A percentile compares a stretch with the other conserved stretches of the same genome.
Evolutionary conservation across 2,113 vertebrate species (phyloP).

Genomic region (Salvelinus alpinus): DNA sequence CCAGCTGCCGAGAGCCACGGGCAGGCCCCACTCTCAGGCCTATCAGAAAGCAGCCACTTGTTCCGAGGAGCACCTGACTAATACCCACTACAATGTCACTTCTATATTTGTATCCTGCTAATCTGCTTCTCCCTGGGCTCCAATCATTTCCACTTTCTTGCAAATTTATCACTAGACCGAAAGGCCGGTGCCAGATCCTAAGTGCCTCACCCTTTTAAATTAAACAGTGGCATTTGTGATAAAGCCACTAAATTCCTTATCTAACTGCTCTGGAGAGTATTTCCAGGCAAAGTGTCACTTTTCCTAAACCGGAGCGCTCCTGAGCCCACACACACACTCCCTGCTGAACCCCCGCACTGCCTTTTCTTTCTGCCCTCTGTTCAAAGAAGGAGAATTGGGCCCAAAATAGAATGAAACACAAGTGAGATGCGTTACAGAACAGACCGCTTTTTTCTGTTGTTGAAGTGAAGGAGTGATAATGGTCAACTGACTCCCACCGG

Average conservation of each 20-base stretch:
- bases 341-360: constrained; percentile 20
- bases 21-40: constrained; percentile 57
- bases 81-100: constrained; percentile 77
- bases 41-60: constrained; percentile 75
- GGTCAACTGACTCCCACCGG: constrained; percentile 16
- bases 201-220: constrained; percentile 97
- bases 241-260: constrained; percentile 99
- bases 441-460: constrained; percentile 24
- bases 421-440: constrained; percentile 31
- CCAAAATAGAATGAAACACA: constrained; percentile 71
- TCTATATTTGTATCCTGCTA: constrained; percentile 83
- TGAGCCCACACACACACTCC: constrained; percentile 36
- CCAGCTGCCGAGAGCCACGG: constrained; percentile 19
- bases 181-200: constrained; percentile 80
- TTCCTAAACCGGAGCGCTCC: constrained; percentile 72
- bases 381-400: constrained; percentile 63
- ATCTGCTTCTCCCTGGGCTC: constrained; percentile 70
- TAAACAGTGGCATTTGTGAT: constrained; percentile 99
- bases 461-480: constrained; percentile 26
- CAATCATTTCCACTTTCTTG: constrained; percentile 79
- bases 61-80: constrained; percentile 76
- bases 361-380: constrained; percentile 61
- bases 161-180: constrained; percentile 94
- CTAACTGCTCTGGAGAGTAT: constrained; percentile 85
- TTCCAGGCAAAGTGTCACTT: constrained; percentile 91